A percentile compares a stretch with the other conserved stretches of the same genome.
These are phyloP conservation scores for Gobio gobio DNA, from an alignment of 2,113 vertebrate genomes.

Conservation along the genomic window DNA sequence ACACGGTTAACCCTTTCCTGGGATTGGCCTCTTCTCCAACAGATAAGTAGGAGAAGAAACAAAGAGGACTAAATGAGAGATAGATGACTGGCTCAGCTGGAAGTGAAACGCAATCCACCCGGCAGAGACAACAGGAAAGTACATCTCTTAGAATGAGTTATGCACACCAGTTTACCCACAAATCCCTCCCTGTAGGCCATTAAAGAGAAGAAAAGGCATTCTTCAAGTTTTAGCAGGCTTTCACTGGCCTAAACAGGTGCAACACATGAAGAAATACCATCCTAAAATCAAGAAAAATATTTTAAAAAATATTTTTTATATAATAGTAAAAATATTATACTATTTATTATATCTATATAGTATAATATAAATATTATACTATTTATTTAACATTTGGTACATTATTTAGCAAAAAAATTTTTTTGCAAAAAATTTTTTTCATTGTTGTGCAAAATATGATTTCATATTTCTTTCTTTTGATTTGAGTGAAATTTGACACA, in stretches of 20 bases:
- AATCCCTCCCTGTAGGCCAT: not conserved
- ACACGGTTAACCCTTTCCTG: constrained; percentile 62
- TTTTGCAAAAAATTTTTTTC: too few relatives aligned
- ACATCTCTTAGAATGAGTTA: not conserved
- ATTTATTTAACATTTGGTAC: too few relatives aligned
- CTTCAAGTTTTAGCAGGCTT: not conserved
- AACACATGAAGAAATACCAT: not conserved
- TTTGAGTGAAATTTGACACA: not conserved
- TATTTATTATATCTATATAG: too few relatives aligned
- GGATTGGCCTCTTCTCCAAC: not conserved
- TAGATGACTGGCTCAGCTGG: not conserved
- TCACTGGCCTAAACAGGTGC: not conserved
- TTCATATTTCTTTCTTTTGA: not conserved
- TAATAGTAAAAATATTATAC: not conserved
- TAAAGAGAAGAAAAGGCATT: not conserved
- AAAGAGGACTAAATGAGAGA: not conserved
- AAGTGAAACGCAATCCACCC: not conserved
- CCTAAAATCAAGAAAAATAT: not conserved
- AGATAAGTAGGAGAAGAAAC: constrained; percentile 22
- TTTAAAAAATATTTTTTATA: too few relatives aligned
- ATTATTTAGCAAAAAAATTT: too few relatives aligned
- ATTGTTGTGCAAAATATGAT: too few relatives aligned
- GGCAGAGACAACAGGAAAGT: not conserved
- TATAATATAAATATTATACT: too few relatives aligned
- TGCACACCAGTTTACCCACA: constrained; percentile 13